A percentile compares a stretch with the other conserved stretches of the same genome.
Conservation (phyloP, 2,113 vertebrate species). For the Nycticryphes semicollaris region DNA sequence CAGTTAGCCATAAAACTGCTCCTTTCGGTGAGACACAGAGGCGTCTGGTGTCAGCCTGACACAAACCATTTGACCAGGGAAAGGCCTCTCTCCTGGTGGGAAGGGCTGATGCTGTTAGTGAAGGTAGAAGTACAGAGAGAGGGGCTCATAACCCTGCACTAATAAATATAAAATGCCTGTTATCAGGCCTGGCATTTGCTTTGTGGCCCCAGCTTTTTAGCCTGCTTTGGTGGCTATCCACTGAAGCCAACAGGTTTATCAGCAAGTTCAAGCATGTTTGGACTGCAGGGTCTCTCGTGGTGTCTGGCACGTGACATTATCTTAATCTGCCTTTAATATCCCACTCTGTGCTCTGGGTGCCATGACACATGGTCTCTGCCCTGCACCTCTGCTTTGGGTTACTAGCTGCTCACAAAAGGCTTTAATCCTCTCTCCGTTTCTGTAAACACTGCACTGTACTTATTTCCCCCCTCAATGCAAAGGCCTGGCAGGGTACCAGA, state of each 20-base stretch:
- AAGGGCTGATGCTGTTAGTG: neutral
- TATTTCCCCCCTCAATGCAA: neutral
- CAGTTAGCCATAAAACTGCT: conserved; percentile 63
- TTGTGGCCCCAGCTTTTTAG: neutral
- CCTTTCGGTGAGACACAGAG: conserved; percentile 46
- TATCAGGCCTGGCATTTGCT: conserved; percentile 38
- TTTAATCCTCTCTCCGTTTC: neutral
- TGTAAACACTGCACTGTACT: neutral
- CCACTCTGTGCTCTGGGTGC: neutral
- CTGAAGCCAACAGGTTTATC: conserved; percentile 52
- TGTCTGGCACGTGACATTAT: conserved; percentile 38
- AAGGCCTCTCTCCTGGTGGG: conserved; percentile 18
- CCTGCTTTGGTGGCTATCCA: conserved; percentile 41
- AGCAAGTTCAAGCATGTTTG: conserved; percentile 64
- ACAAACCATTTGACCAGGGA: conserved; percentile 67
- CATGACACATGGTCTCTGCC: neutral
- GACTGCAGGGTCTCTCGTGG: conserved; percentile 33
- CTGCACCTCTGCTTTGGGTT: conserved; percentile 26
- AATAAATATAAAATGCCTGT: conserved; percentile 50
- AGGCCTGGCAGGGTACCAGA: neutral
- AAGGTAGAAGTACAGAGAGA: neutral
- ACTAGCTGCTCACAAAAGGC: neutral
- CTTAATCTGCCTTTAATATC: conserved; percentile 25
- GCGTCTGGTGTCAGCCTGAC: conserved; percentile 68
- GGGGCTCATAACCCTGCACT: conserved; percentile 18